Evolutionary conservation across 2,797 vertebrate genomes (phyloP).

Genomic region (Tadarida brasiliensis): DNA sequence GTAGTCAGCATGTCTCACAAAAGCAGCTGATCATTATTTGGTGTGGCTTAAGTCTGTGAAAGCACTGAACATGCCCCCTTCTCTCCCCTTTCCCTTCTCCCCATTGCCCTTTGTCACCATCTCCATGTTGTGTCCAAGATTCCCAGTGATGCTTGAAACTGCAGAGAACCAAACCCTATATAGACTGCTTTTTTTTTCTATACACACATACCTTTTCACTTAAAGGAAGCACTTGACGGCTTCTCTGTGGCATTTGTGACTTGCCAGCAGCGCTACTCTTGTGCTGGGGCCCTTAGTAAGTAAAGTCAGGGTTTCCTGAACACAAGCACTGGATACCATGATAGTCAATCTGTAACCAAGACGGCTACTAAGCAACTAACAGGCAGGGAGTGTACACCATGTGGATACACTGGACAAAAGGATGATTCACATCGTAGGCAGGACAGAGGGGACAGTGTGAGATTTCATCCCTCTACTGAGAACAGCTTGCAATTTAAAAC

Average conservation of each 20-base stretch:
- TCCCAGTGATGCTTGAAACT: not conserved
- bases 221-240: not conserved
- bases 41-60: too few species aligned
- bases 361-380: not conserved
- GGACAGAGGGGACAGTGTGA: not conserved
- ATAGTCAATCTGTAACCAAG: not conserved
- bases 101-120: not conserved
- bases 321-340: not conserved
- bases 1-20: not conserved
- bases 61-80: not conserved
- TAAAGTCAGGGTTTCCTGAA: not conserved
- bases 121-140: not conserved
- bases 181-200: not conserved
- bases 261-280: not conserved
- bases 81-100: not conserved
- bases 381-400: not conserved
- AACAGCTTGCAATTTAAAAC: not conserved
- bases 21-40: not conserved
- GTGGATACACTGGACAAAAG: not conserved
- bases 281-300: too few species aligned
- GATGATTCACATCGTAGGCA: not conserved
- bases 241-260: not conserved
- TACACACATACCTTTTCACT: too few species aligned
- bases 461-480: not conserved
- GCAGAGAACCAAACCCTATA: not conserved